Evolutionary conservation across 2,113 vertebrate species (phyloP), one percentile per base, ranked within the genome.

Genomic region (Acrocephalus kingi): DNA sequence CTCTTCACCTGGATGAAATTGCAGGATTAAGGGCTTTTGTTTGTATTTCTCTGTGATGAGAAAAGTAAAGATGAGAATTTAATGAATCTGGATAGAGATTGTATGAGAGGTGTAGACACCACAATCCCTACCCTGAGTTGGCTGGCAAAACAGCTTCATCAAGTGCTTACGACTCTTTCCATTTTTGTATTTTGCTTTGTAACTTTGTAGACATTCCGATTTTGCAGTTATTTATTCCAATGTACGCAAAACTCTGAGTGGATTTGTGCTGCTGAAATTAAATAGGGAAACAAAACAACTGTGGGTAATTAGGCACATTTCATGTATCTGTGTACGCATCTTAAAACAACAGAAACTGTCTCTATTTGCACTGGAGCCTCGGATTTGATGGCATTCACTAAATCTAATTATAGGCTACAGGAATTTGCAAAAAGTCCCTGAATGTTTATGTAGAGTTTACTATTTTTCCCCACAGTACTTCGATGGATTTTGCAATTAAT

Each of bases 401-500:
- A 81, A 92, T 92, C 91, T 96, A 74, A 96, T 94, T 86, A 94
- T 16, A 58, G 89, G 89, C 90, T 85, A 14, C 2, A 4, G 62
- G 62, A 85, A 67, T 90, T 89, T 79, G 48, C n/a, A 27, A 11
- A 81, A 81, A 89, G 80, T 85, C 87, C 55, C 74, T 13, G 30
- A 86, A 78, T 77, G 72, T 92, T 92, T 80, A 8, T 63, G 54
- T 86, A 90, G 84, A 78, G 43, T 77, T 95, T 63, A 69, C 54
- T 17, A 9, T n/a, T 59, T 37, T 71, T 51, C 72, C 75, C 55
- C 75, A 43, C 80, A 92, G 95, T 80, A 16, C 77, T 89, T 96
- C 68, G 62, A 91, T 93, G 91, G 72, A 62, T 91, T 96, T 97
- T 90, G 82, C 94, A 86, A 90, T 96, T 96, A 93, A 97, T 96